Percentiles rank a stretch among this genome's conserved stretches.
These are phyloP conservation scores for Kryphioiulus occultus DNA, from an alignment of 2,888 invertebrate genomes.

Conservation along the genomic window DNA sequence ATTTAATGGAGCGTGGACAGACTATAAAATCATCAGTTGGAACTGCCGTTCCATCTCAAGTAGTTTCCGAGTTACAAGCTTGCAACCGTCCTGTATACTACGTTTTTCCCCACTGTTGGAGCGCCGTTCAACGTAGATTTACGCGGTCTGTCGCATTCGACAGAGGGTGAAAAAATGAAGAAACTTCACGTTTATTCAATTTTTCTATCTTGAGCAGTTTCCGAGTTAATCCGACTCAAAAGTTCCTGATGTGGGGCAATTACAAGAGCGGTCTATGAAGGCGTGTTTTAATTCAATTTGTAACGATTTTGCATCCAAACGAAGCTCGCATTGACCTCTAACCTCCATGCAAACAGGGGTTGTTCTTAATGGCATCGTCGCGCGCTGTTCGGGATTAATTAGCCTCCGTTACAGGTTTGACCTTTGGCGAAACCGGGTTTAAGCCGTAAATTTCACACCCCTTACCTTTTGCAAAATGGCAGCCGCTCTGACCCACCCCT, in stretches of 20 bases:
- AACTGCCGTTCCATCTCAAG: too few species aligned
- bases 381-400: not conserved
- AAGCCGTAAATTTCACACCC: not conserved
- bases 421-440: not conserved
- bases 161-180: too few species aligned
- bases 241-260: not conserved
- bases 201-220: not conserved
- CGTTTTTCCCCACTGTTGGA: too few species aligned
- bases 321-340: not conserved
- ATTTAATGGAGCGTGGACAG: too few species aligned
- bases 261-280: not conserved
- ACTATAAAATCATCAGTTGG: too few species aligned
- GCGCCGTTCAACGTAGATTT: too few species aligned
- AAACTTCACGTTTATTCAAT: too few species aligned
- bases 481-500: not conserved
- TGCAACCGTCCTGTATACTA: too few species aligned
- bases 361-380: not conserved
- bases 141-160: too few species aligned
- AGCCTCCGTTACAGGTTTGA: not conserved
- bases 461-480: not conserved
- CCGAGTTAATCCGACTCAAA: not conserved
- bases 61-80: too few species aligned
- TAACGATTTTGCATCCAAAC: not conserved
- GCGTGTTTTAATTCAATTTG: constrained; percentile 10
- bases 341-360: not conserved